Conservation (phyloP, 2,113 vertebrate species). For the Pygoscelis adeliae region DNA sequence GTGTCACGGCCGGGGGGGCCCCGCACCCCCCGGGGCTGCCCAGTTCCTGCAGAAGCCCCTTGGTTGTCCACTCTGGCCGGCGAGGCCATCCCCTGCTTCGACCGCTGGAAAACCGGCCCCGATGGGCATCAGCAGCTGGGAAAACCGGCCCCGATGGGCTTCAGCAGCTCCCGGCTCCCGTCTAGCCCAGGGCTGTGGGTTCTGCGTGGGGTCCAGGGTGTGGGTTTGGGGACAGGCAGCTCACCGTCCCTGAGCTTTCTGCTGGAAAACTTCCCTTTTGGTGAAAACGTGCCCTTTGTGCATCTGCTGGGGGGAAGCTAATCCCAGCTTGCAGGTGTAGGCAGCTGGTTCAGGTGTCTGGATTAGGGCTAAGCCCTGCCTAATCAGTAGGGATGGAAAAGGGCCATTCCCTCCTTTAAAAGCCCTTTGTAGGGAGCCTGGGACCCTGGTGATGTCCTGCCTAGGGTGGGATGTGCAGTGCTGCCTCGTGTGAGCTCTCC, state of each 20-base stretch:
- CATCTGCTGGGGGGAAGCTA: not conserved
- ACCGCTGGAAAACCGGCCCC: rapidly evolving
- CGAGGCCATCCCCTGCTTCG: not conserved
- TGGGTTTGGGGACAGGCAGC: not conserved
- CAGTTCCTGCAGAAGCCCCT: not conserved
- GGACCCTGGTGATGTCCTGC: rapidly evolving
- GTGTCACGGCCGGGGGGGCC: rapidly evolving
- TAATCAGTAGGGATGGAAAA: not conserved
- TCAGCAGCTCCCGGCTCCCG: not conserved
- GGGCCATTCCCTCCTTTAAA: not conserved
- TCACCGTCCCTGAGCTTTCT: rapidly evolving
- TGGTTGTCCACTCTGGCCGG: rapidly evolving
- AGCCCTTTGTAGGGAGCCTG: not conserved
- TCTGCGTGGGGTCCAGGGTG: not conserved
- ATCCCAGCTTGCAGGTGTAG: not conserved
- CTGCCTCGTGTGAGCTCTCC: not conserved
- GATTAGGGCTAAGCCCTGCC: not conserved
- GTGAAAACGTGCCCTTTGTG: not conserved
- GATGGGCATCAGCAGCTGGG: not conserved
- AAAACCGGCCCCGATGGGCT: rapidly evolving
- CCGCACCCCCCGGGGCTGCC: not conserved
- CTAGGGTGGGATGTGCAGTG: rapidly evolving
- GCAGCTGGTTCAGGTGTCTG: not conserved
- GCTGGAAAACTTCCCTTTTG: not conserved
- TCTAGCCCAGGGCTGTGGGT: not conserved